A percentile compares a stretch with the other conserved stretches of the same genome.
These are phyloP conservation scores for Drosophila setifemur DNA, from an alignment of 1,140 invertebrate species.

Conservation along the genomic window DNA sequence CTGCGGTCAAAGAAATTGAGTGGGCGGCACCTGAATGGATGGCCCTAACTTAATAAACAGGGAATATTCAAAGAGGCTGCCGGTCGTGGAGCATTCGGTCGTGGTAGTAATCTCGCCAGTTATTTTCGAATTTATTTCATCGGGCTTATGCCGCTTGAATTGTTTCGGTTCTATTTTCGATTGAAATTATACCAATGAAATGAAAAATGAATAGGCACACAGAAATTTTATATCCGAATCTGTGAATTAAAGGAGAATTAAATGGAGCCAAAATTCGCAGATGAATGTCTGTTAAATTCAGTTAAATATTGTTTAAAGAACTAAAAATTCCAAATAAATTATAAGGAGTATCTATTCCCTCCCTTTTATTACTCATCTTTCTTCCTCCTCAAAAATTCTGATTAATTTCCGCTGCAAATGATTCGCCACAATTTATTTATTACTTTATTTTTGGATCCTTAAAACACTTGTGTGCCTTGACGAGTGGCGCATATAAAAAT, in stretches of 20 bases:
- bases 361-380: background rate
- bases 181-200: background rate
- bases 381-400: background rate
- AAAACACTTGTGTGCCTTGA: too few species aligned
- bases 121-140: slow-evolving; percentile 2
- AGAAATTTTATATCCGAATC: background rate
- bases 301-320: too few species aligned
- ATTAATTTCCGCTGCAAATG: too few species aligned
- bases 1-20: slow-evolving; percentile 3
- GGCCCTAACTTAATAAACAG: slow-evolving; percentile 14
- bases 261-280: too few species aligned
- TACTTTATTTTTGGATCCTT: too few species aligned
- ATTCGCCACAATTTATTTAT: too few species aligned
- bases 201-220: background rate
- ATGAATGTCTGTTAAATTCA: too few species aligned
- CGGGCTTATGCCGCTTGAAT: background rate
- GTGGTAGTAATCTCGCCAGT: slow-evolving; percentile 14
- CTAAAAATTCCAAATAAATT: too few species aligned
- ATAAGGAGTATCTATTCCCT: too few species aligned
- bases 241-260: too few species aligned
- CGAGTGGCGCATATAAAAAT: background rate
- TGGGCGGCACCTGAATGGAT: slow-evolving; percentile 2
- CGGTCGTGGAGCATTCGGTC: too few species aligned
- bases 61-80: slow-evolving; percentile 28
- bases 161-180: background rate